Evolutionary conservation across 1,140 invertebrate species (phyloP).

Genomic region (Drosophila eugracilis): DNA sequence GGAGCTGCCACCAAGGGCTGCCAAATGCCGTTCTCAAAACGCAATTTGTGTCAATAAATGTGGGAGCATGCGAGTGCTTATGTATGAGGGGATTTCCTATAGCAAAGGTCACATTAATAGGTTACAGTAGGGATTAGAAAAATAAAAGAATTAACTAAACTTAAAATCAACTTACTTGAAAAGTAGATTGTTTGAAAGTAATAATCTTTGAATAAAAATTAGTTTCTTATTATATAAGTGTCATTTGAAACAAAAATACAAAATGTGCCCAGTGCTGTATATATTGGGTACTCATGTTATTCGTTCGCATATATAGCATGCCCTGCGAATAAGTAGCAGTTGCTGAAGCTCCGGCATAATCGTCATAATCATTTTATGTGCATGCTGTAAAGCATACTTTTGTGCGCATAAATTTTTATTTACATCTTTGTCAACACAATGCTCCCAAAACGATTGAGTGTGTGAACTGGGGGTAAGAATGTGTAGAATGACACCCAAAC

Average conservation of each 20-base stretch:
- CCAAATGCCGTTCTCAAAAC: slow-evolving; percentile 57
- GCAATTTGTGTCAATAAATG: slow-evolving; percentile 82
- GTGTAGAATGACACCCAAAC: not conserved
- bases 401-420: slow-evolving; percentile 80
- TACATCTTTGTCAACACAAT: slow-evolving; percentile 63
- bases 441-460: slow-evolving; percentile 52
- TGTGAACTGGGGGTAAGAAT: not conserved
- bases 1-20: slow-evolving; percentile 29
- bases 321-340: slow-evolving; percentile 12
- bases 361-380: slow-evolving; percentile 82
- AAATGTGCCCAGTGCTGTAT: slow-evolving; percentile 37
- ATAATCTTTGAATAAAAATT: too few species aligned
- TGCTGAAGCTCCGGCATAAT: slow-evolving; percentile 53
- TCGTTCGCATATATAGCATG: slow-evolving; percentile 38
- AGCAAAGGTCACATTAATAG: not conserved
- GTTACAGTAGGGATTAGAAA: not conserved
- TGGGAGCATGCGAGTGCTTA: slow-evolving; percentile 10
- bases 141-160: too few species aligned
- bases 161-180: too few species aligned
- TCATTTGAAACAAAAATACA: too few species aligned
- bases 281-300: slow-evolving; percentile 40
- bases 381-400: slow-evolving; percentile 76
- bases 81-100: slow-evolving; percentile 11
- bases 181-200: too few species aligned
- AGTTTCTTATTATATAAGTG: too few species aligned